These are phyloP conservation scores for Pollenia angustigena DNA, from an alignment of 2,888 invertebrate species.

Conservation along the genomic window DNA sequence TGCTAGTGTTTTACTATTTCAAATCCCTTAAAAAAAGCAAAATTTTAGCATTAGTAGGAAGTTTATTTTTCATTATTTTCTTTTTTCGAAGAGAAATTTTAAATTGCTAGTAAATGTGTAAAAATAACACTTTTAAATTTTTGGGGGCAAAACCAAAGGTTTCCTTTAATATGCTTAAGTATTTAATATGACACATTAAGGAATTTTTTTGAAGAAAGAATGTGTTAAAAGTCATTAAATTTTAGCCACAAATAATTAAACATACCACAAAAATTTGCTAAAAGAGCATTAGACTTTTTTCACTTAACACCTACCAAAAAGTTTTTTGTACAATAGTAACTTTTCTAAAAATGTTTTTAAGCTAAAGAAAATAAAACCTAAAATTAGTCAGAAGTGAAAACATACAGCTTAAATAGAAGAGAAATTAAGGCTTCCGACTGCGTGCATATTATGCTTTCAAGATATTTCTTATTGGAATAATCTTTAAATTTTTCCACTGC, in stretches of 20 bases:
- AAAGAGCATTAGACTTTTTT: background rate
- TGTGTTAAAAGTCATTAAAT: conserved; percentile 34
- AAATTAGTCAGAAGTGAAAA: no score
- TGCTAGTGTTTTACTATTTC: background rate
- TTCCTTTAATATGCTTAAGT: conserved; percentile 48
- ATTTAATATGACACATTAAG: conserved; percentile 32
- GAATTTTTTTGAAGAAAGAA: background rate
- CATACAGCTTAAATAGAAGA: no score
- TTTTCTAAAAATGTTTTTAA: no score
- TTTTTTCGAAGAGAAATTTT: conserved; percentile 3
- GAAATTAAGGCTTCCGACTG: no score
- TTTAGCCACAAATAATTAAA: conserved; percentile 57
- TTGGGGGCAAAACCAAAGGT: conserved; percentile 32
- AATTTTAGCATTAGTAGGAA: conserved; percentile 12
- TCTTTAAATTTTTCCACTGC: no score
- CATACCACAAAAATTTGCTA: conserved; percentile 24
- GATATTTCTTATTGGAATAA: no score
- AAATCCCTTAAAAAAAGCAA: background rate
- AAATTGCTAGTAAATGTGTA: conserved; percentile 19
- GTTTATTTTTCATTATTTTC: conserved; percentile 1
- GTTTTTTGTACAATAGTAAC: background rate
- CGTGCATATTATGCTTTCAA: no score
- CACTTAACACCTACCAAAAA: background rate
- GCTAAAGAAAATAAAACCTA: no score
- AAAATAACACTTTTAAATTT: background rate